These are phyloP conservation scores for Monoplex corrugatus DNA, from an alignment of 2,888 invertebrate genomes.

Conservation along the genomic window DNA sequence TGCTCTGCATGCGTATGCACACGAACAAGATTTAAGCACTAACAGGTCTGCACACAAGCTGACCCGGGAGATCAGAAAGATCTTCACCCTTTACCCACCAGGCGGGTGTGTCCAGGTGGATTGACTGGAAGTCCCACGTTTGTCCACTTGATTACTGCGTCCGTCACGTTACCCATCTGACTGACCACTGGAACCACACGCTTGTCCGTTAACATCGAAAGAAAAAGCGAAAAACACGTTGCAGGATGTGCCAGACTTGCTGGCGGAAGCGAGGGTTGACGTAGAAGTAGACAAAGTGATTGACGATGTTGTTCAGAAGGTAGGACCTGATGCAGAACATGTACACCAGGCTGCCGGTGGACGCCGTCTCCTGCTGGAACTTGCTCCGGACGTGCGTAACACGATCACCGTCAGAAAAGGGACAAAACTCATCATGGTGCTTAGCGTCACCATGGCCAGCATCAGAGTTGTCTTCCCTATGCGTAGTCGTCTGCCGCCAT, in stretches of 20 bases:
- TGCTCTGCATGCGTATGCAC: too few species aligned
- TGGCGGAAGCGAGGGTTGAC: conserved; percentile 55
- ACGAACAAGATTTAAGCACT: too few species aligned
- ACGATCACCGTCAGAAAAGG: conserved; percentile 69
- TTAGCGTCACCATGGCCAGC: conserved; percentile 67
- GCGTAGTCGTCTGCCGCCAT: conserved; percentile 38
- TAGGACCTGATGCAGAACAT: conserved; percentile 70
- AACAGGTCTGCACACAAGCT: too few species aligned
- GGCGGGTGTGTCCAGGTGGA: too few species aligned
- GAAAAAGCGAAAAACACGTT: not conserved
- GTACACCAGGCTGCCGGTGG: conserved; percentile 60
- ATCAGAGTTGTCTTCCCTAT: conserved; percentile 66
- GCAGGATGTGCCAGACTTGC: conserved; percentile 17
- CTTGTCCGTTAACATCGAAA: not conserved
- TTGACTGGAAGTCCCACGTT: too few species aligned
- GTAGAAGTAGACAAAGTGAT: conserved; percentile 58
- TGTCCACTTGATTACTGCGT: too few species aligned
- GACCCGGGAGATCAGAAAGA: too few species aligned
- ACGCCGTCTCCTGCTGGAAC: conserved; percentile 61
- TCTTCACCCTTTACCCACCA: too few species aligned
- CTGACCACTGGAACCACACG: not conserved
- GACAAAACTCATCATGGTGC: conserved; percentile 67
- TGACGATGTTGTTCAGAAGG: conserved; percentile 60
- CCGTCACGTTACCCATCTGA: not conserved
- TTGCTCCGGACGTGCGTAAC: conserved; percentile 63